Percentiles rank a stretch among this genome's conserved stretches.
Conservation (phyloP, 2,888 invertebrate species). For the Scrobipalpa atriplicella region DNA sequence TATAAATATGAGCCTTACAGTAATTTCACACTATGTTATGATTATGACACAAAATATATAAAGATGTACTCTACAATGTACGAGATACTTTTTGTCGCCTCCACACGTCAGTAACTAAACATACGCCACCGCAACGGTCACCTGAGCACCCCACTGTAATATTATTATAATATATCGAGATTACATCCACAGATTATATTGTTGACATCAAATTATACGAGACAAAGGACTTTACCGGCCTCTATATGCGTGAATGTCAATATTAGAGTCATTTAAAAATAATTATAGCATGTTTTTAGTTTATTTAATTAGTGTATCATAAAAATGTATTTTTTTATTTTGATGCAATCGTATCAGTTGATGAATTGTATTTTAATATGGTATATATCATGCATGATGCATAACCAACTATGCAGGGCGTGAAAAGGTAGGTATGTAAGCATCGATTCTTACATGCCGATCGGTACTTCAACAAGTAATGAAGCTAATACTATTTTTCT, state of each 20-base stretch:
- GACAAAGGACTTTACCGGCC: conserved; percentile 12
- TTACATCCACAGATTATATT: conserved; percentile 24
- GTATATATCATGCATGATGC: too few species aligned
- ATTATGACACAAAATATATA: too few species aligned
- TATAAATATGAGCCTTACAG: too few species aligned
- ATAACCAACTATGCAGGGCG: too few species aligned
- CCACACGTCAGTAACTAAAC: neutral
- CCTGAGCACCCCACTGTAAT: conserved; percentile 15
- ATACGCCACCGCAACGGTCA: conserved; percentile 7
- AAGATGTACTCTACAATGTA: neutral
- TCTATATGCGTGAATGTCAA: neutral
- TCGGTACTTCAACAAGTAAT: too few species aligned
- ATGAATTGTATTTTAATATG: too few species aligned
- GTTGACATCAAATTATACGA: conserved; percentile 17
- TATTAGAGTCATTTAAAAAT: neutral
- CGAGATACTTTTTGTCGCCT: neutral
- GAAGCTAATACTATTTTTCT: too few species aligned
- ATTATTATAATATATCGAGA: conserved; percentile 18
- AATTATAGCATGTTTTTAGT: neutral
- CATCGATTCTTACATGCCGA: too few species aligned
- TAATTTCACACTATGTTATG: too few species aligned
- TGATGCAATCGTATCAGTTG: neutral
- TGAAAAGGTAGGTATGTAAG: too few species aligned
- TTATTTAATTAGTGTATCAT: neutral
- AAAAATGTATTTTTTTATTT: neutral